Evolutionary conservation across 2,113 vertebrate genomes (phyloP).

Genomic region (Gyps fulvus): DNA sequence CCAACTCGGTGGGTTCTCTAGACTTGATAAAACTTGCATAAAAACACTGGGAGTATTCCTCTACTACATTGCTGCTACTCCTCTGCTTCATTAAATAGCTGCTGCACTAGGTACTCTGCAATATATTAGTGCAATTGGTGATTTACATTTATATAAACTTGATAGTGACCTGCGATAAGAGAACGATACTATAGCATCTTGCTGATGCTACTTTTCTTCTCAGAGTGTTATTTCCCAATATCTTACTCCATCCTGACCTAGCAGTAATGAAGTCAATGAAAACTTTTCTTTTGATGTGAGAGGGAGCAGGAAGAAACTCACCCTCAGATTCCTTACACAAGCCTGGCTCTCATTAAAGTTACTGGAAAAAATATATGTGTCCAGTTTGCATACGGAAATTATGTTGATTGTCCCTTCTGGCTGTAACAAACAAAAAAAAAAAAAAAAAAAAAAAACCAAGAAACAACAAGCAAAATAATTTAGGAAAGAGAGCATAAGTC

Average conservation of each 20-base stretch:
- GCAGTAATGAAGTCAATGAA: conserved; percentile 35
- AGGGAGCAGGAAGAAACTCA: not conserved
- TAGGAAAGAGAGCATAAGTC: not conserved
- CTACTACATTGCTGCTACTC: not conserved
- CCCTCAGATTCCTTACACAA: not conserved
- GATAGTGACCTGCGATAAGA: conserved; percentile 15
- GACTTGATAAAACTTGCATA: conserved; percentile 45
- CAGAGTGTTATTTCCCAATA: conserved; percentile 11
- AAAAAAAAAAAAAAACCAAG: not conserved
- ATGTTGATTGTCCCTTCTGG: conserved; percentile 12
- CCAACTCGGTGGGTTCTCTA: not conserved
- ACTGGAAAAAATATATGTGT: not conserved
- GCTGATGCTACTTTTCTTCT: conserved; percentile 38
- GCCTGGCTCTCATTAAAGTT: conserved; percentile 17
- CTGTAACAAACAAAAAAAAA: not conserved
- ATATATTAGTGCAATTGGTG: not conserved
- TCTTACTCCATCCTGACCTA: conserved; percentile 8
- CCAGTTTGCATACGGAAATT: not conserved
- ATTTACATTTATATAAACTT: conserved; percentile 21
- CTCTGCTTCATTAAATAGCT: conserved; percentile 8
- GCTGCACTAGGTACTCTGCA: not conserved
- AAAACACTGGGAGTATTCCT: conserved; percentile 3
- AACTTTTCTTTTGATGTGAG: conserved; percentile 36
- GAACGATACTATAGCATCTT: not conserved
- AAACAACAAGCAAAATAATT: not conserved